Conservation (phyloP, 1,140 invertebrate genomes). For the Diabrotica virgifera region DNA sequence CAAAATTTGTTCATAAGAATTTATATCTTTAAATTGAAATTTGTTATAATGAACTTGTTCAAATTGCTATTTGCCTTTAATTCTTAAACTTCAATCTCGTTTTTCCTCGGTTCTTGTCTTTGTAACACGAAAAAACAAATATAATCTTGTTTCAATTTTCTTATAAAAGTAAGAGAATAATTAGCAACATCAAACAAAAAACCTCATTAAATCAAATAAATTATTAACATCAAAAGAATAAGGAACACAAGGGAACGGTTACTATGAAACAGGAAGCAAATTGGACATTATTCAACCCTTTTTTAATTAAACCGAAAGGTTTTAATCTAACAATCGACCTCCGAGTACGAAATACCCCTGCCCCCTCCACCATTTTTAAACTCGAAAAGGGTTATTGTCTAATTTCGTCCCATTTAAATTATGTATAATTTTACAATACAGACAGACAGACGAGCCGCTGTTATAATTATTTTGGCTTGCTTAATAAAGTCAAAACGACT, state of each 20-base stretch:
- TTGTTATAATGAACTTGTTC: no score
- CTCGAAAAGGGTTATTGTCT: conserved; percentile 2
- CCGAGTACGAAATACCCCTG: background rate
- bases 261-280: background rate
- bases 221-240: background rate
- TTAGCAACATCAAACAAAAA: background rate
- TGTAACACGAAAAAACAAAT: no score
- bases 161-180: background rate
- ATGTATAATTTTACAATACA: background rate
- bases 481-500: no score
- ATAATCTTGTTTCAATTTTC: background rate
- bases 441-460: no score
- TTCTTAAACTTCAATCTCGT: no score
- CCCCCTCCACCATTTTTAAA: background rate
- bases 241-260: background rate
- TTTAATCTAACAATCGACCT: background rate
- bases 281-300: conserved; percentile 2
- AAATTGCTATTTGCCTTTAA: no score
- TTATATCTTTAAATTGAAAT: no score
- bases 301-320: background rate
- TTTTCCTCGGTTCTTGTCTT: no score
- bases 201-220: conserved; percentile 3
- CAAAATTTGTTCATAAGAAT: no score
- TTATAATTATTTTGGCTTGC: no score
- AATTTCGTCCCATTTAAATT: background rate